Evolutionary conservation across 2,797 vertebrate species (phyloP), one percentile per base, ranked within the genome.

Genomic region (Peromyscus melanophrys): DNA sequence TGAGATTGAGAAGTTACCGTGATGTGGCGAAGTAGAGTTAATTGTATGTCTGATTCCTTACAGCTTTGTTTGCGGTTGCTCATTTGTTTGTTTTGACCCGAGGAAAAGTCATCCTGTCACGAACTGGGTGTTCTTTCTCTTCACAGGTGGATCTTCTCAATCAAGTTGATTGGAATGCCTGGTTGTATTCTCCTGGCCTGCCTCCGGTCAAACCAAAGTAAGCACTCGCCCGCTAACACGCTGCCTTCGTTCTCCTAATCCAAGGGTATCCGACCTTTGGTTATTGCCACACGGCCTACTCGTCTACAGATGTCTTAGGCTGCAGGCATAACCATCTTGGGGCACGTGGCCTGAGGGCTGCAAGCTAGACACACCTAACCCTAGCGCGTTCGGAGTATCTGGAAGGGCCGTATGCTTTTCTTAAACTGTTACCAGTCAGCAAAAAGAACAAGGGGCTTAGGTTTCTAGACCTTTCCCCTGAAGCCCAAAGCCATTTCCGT

Each of bases 171-270:
- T 99, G 99, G 99, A 99, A 99, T 16, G 98, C 98, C 0, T 99
- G 99, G 99, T 99, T 99, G 98, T 98, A 99, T 97, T 99, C 99
- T 34, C 99, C 99, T 37, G 99, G 99, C 90, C 99, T 99, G 99
- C 99, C 99, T 80, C 99, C 99, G 0, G 98, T 99, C 63, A 99
- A 99, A 94, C 99, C 99, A 93, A 98, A 94, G 99, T 99, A 98
- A 99, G 98, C 94, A 4, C n/a, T 93, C 63, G 8, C 9, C 25
- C 52, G 52, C 16, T 59, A 3, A 11, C 16, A 21, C 4, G 37
- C 37, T 71, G 43, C 10, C 81, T 87, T 77, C 29, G 2, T 43
- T 37, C 81, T 59, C 52, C 78, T 46, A 25, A 37, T 76, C 55
- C 5, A 8, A 0, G 27, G 16, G 19, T 29, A 6, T 6, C 11